A percentile compares a stretch with the other conserved stretches of the same genome.
Evolutionary conservation across 2,888 invertebrate species (phyloP).

Genomic region (Periphyllus acericola): DNA sequence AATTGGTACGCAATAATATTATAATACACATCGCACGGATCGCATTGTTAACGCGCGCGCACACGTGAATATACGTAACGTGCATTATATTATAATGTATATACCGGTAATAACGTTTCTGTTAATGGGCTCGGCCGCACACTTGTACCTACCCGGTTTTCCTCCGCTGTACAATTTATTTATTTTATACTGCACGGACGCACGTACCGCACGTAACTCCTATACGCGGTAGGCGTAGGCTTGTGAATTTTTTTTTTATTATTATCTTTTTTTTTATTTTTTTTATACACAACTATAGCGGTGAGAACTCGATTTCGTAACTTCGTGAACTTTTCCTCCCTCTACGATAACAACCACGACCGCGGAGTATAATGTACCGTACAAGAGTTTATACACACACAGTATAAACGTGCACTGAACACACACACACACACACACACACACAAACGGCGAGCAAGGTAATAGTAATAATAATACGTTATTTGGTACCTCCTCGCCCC

Average conservation of each 20-base stretch:
- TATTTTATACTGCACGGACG: background rate
- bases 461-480: background rate
- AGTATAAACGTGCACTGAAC: no score
- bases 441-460: background rate
- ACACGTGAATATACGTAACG: background rate
- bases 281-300: background rate
- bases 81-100: background rate
- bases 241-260: background rate
- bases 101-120: background rate
- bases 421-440: no score
- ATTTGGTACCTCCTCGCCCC: background rate
- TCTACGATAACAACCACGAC: background rate
- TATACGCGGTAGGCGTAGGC: constrained; percentile 5
- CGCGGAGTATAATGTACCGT: no score
- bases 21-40: background rate
- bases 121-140: background rate
- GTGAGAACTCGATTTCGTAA: constrained; percentile 48
- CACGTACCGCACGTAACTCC: no score
- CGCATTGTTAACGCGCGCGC: background rate
- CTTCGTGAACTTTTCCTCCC: constrained; percentile 46
- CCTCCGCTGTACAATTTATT: background rate
- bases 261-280: background rate
- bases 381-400: no score
- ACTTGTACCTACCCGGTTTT: background rate
- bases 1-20: no score